phyloP scores from a whole-genome alignment of 2,113 vertebrate species.

The Oreocharis arfaki region DNA sequence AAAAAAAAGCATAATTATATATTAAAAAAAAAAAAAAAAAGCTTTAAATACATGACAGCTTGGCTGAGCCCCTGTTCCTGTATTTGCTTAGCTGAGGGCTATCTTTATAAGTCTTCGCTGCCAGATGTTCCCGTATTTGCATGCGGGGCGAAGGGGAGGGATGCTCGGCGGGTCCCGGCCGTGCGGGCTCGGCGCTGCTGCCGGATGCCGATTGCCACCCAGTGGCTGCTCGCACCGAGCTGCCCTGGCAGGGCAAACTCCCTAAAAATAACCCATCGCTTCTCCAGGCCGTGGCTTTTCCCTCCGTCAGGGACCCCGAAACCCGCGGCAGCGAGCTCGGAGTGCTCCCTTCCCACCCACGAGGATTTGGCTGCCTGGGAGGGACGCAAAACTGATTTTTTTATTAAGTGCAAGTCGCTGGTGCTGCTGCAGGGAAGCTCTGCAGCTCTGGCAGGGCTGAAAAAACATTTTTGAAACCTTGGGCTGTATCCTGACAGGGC shows the following conservation, averaged over 20 bases:
- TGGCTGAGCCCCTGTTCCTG: conserved; percentile 5
- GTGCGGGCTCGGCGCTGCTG: not conserved
- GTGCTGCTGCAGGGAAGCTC: not conserved
- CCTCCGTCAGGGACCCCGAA: fast-evolving
- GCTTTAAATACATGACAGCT: not conserved
- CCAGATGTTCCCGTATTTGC: conserved; percentile 49
- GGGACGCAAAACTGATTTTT: not conserved
- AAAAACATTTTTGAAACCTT: not conserved
- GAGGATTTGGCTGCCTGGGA: fast-evolving
- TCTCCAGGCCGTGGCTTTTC: not conserved
- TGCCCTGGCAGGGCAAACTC: not conserved
- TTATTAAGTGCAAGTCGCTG: not conserved
- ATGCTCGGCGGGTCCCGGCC: not conserved
- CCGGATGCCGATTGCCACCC: conserved; percentile 38
- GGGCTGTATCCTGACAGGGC: fast-evolving
- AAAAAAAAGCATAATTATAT: not conserved
- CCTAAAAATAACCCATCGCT: fast-evolving
- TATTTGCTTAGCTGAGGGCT: conserved; percentile 5
- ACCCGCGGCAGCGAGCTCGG: fast-evolving
- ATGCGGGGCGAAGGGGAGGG: not conserved
- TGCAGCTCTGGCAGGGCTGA: not conserved
- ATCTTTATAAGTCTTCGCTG: conserved; percentile 3
- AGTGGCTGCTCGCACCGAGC: not conserved
- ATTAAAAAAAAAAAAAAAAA: not conserved
- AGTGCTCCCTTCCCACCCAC: fast-evolving